Percentiles rank a stretch among this genome's conserved stretches.
These are phyloP conservation scores for Rhinichthys klamathensis DNA, from an alignment of 2,113 vertebrate genomes.

Conservation along the genomic window DNA sequence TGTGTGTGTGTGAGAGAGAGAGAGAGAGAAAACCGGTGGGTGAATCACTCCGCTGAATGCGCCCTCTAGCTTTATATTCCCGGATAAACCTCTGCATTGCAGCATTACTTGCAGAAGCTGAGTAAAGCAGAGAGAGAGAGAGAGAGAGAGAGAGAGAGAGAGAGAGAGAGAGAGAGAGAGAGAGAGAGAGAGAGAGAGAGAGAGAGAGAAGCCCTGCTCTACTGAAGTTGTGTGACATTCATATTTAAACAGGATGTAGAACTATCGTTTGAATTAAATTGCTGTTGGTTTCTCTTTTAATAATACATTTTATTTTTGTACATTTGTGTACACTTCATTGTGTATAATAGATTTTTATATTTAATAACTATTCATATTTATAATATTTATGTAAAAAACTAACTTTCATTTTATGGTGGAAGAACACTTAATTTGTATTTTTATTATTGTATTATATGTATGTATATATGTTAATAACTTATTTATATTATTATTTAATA, in stretches of 20 bases:
- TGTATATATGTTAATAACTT: not conserved
- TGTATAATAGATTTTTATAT: not conserved
- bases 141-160: constrained; percentile 23
- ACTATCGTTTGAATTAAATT: not conserved
- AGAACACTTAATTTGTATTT: not conserved
- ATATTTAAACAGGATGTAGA: not conserved
- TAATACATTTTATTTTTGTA: not conserved
- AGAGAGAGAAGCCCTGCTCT: not conserved
- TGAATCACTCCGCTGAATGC: constrained; percentile 32
- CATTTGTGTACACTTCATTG: not conserved
- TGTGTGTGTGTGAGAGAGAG: not conserved
- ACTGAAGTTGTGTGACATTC: not conserved
- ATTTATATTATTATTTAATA: not conserved
- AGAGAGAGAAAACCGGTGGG: not conserved
- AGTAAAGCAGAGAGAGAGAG: not conserved
- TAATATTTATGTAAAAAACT: not conserved
- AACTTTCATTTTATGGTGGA: not conserved
- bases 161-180: too few relatives aligned
- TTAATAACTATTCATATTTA: not conserved
- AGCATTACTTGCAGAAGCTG: constrained; percentile 51
- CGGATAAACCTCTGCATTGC: constrained; percentile 60
- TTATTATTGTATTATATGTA: not conserved
- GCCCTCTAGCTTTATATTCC: constrained; percentile 57
- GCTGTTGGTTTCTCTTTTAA: not conserved
- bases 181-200: too few relatives aligned